Evolutionary conservation across 2,797 vertebrate species (phyloP).

Genomic region (Meda fulgida): DNA sequence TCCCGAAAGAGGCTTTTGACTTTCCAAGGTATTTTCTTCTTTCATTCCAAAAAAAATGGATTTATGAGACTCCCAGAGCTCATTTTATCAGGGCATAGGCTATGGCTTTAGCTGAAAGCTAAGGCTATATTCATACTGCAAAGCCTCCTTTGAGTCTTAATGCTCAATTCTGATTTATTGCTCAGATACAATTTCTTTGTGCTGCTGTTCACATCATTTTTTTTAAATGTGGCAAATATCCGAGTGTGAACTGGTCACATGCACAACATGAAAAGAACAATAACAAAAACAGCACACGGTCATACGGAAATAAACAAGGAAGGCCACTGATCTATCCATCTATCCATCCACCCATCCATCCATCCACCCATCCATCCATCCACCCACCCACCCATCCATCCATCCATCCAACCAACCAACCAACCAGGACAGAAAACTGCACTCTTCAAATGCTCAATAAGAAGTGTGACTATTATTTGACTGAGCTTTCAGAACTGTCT

Average conservation of each 20-base stretch:
- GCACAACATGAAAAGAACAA: too few species aligned
- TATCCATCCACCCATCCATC: too few species aligned
- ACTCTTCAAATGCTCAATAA: not conserved
- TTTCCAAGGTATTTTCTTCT: slow-evolving; percentile 41
- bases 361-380: too few species aligned
- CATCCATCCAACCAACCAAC: too few species aligned
- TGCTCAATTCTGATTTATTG: not conserved
- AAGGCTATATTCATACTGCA: not conserved
- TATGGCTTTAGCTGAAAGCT: not conserved
- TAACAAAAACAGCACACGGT: too few species aligned
- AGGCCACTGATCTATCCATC: too few species aligned
- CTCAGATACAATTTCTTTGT: not conserved
- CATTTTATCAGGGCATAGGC: slow-evolving; percentile 1
- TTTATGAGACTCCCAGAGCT: slow-evolving; percentile 42
- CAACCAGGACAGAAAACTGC: not conserved
- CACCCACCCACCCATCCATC: too few species aligned
- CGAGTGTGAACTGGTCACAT: not conserved
- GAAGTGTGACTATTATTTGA: not conserved
- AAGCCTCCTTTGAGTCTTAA: not conserved
- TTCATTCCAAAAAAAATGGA: slow-evolving; percentile 52
- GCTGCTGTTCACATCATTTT: not conserved
- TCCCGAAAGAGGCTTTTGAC: slow-evolving; percentile 27
- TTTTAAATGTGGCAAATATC: not conserved
- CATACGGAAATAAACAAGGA: too few species aligned
- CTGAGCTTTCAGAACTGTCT: slow-evolving; percentile 18